These are phyloP conservation scores for Aphis gossypii DNA, from an alignment of 1,140 invertebrate genomes.

Conservation along the genomic window DNA sequence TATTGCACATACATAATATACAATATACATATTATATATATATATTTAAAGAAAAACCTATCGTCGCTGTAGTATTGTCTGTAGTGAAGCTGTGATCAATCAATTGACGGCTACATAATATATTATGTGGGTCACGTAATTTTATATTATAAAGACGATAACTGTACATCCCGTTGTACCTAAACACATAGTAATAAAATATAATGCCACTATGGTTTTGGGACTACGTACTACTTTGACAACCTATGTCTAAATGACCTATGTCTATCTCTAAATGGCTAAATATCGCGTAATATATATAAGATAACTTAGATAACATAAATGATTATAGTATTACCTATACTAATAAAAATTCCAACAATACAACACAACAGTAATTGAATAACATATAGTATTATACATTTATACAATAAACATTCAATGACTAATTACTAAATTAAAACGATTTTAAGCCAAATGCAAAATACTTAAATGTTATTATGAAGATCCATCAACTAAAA, in stretches of 20 bases:
- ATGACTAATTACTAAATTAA: not conserved
- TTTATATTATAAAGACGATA: not conserved
- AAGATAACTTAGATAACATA: too few species aligned
- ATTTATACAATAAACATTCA: not conserved
- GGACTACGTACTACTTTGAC: not conserved
- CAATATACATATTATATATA: too few species aligned
- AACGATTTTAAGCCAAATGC: not conserved
- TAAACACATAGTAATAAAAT: not conserved
- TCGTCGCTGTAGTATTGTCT: not conserved
- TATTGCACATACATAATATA: too few species aligned
- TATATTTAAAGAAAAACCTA: not conserved
- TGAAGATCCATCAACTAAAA: not conserved
- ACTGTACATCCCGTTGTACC: not conserved
- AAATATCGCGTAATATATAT: not conserved
- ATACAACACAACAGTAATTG: too few species aligned
- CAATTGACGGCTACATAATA: conserved; percentile 1
- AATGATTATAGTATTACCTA: too few species aligned
- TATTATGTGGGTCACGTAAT: not conserved
- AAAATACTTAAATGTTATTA: not conserved
- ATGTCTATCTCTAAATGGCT: not conserved
- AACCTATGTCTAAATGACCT: not conserved
- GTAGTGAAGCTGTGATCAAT: not conserved
- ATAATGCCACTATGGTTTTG: not conserved
- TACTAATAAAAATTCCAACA: too few species aligned
- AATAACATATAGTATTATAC: too few species aligned